These are phyloP conservation scores for Pterostichus madidus DNA, from an alignment of 2,888 invertebrate genomes.

Conservation along the genomic window DNA sequence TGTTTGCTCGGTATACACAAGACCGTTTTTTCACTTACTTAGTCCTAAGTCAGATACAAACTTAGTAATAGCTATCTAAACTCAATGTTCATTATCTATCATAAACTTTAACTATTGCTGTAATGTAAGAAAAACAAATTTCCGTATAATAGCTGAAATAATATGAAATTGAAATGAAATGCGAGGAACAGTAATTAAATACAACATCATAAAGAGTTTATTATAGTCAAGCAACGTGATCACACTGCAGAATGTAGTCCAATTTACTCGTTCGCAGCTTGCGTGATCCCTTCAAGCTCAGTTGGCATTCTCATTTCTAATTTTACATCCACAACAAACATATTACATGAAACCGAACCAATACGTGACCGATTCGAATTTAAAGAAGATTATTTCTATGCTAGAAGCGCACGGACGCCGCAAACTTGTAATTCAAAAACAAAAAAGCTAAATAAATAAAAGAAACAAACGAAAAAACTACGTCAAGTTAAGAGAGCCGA, in stretches of 20 bases:
- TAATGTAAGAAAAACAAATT: too few relatives aligned
- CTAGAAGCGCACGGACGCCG: conserved; percentile 33
- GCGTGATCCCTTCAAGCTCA: background rate
- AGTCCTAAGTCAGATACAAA: too few relatives aligned
- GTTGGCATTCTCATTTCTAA: conserved; percentile 36
- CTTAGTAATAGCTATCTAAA: too few relatives aligned
- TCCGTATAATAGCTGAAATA: too few relatives aligned
- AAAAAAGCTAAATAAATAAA: conserved; percentile 58
- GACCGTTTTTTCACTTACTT: too few relatives aligned
- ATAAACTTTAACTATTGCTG: too few relatives aligned
- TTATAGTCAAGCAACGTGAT: background rate
- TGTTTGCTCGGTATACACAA: too few relatives aligned
- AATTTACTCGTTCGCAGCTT: background rate
- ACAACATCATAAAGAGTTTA: conserved; percentile 13
- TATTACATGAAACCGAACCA: conserved; percentile 45
- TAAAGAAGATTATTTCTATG: conserved; percentile 59
- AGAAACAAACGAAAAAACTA: conserved; percentile 47
- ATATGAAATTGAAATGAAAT: conserved; percentile 1
- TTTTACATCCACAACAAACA: conserved; percentile 47
- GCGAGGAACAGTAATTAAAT: conserved; percentile 2
- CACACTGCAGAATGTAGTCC: background rate
- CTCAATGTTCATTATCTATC: too few relatives aligned
- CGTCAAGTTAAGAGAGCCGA: conserved; percentile 40
- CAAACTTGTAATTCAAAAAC: conserved; percentile 58
- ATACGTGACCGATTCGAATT: conserved; percentile 62